Evolutionary conservation across 2,797 vertebrate species (phyloP).

Genomic region (Artibeus jamaicensis): DNA sequence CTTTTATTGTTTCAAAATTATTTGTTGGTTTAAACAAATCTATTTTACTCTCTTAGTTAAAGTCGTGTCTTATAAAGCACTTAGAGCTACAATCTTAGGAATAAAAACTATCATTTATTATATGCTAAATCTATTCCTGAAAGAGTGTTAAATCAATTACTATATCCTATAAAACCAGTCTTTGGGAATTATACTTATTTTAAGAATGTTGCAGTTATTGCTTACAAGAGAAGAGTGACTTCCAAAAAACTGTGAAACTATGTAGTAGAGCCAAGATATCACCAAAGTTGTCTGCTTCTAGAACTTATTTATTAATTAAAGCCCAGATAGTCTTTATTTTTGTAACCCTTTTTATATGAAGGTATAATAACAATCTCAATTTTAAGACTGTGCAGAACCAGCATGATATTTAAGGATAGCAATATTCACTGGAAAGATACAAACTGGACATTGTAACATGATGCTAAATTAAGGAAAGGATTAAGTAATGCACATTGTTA

Average conservation of each 20-base stretch:
- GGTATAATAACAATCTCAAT: background rate
- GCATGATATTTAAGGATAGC: background rate
- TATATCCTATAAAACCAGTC: background rate
- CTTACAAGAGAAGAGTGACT: background rate
- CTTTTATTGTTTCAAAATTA: slow-evolving; percentile 22
- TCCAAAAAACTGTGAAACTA: background rate
- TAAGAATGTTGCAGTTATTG: background rate
- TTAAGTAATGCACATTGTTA: background rate
- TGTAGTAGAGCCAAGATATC: background rate
- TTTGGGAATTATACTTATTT: background rate
- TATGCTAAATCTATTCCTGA: background rate
- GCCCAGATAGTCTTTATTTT: background rate
- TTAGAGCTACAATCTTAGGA: background rate
- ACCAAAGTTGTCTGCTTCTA: background rate
- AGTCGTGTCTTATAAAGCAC: background rate
- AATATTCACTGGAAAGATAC: background rate
- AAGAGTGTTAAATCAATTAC: background rate
- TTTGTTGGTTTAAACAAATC: background rate
- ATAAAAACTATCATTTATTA: slow-evolving; percentile 6
- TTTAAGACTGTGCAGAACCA: background rate
- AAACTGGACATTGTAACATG: background rate
- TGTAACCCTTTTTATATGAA: background rate
- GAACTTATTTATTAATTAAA: background rate
- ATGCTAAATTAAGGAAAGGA: slow-evolving; percentile 17
- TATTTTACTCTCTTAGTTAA: background rate